phyloP scores from a whole-genome alignment of 2,113 vertebrate species.

The Psittacara wagleri region DNA sequence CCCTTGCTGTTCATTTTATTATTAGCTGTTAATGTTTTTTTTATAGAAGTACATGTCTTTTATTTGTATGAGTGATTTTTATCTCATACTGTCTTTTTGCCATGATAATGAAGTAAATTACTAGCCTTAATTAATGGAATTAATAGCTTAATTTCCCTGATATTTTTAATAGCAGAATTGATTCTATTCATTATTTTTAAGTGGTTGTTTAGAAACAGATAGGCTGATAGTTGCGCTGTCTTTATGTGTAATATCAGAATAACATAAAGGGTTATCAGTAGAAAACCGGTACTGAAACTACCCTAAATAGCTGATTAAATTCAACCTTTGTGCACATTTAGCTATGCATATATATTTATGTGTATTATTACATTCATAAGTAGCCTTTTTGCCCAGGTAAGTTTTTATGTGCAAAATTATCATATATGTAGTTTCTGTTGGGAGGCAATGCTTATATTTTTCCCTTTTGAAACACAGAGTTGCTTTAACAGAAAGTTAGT shows the following conservation, averaged over 20 bases:
- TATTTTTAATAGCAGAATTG: neutral
- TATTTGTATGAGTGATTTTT: constrained; percentile 14
- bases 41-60: neutral
- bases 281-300: neutral
- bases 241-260: neutral
- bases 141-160: neutral
- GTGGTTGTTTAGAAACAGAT: neutral
- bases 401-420: neutral
- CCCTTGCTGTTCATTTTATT: neutral
- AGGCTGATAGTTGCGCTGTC: neutral
- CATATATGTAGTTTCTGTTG: neutral
- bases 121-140: constrained; percentile 16
- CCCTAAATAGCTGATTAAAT: neutral
- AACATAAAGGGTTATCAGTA: neutral
- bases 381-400: neutral
- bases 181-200: neutral
- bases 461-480: fast-evolving
- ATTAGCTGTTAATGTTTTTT: neutral
- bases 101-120: constrained; percentile 11
- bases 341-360: neutral
- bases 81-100: neutral
- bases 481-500: neutral
- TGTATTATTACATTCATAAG: neutral
- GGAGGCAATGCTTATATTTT: neutral
- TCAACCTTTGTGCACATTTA: neutral